These are phyloP conservation scores for Plotosus lineatus DNA, from an alignment of 2,113 vertebrate genomes.

Conservation along the genomic window DNA sequence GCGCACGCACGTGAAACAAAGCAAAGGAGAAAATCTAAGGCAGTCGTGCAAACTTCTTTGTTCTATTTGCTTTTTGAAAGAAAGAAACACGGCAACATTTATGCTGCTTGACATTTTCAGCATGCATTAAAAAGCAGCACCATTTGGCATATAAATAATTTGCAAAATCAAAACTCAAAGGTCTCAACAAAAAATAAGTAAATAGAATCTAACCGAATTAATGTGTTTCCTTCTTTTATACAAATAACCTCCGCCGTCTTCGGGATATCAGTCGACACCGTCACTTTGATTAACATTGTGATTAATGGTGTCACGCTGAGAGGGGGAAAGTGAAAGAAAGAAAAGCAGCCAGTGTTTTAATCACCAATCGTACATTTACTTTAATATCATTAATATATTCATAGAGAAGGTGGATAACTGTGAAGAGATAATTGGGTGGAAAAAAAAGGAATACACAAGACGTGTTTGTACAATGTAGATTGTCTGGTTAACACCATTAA, in stretches of 20 bases:
- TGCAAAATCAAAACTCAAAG: slow-evolving; percentile 12
- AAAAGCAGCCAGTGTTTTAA: slow-evolving; percentile 14
- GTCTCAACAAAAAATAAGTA: slow-evolving; percentile 10
- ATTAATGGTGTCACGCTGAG: slow-evolving; percentile 9
- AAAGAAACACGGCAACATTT: slow-evolving; percentile 17
- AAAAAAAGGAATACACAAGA: background rate
- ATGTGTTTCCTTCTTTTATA: slow-evolving; percentile 10
- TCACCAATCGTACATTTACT: slow-evolving; percentile 20
- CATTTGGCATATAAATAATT: slow-evolving; percentile 24
- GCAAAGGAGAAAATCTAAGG: background rate
- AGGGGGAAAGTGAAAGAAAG: background rate
- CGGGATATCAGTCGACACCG: background rate
- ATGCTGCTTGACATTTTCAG: slow-evolving; percentile 35
- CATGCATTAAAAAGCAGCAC: slow-evolving; percentile 6
- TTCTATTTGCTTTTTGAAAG: background rate
- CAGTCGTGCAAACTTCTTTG: background rate
- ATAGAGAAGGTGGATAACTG: background rate
- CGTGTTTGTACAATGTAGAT: background rate
- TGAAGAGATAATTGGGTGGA: background rate
- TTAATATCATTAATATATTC: slow-evolving; percentile 38
- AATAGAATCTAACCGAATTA: background rate
- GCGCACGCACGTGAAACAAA: slow-evolving; percentile 9
- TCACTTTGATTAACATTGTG: slow-evolving; percentile 23
- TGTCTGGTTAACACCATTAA: background rate
- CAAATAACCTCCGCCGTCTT: slow-evolving; percentile 8